Evolutionary conservation across 2,888 invertebrate genomes (phyloP).

Genomic region (Platynereis dumerilii): DNA sequence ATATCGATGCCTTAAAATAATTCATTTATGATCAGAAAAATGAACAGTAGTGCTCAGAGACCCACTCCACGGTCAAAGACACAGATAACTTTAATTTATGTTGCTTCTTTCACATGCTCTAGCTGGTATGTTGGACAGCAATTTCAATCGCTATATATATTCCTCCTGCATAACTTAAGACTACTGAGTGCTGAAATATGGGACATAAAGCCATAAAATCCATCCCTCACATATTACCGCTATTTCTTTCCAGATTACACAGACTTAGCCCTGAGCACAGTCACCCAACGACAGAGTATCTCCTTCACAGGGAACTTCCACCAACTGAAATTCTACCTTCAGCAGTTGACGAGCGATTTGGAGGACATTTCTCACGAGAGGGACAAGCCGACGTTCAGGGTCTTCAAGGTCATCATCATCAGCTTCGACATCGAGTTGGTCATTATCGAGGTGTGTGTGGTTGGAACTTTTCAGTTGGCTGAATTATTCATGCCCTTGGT

Average conservation of each 20-base stretch:
- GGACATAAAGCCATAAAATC: no score
- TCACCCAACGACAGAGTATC: slow-evolving; percentile 90
- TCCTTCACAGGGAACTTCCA: slow-evolving; percentile 80
- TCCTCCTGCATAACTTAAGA: no score
- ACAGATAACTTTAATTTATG: no score
- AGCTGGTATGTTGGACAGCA: no score
- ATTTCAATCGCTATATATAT: no score
- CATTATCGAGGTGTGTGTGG: slow-evolving; percentile 75
- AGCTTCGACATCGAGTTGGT: slow-evolving; percentile 78
- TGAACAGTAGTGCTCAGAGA: no score
- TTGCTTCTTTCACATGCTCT: no score
- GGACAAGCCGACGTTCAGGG: slow-evolving; percentile 67
- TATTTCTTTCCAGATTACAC: slow-evolving; percentile 83
- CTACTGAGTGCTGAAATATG: no score
- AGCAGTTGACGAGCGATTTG: slow-evolving; percentile 61
- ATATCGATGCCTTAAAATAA: no score
- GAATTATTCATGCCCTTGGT: neutral
- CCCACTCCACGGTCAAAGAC: no score
- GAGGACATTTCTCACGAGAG: slow-evolving; percentile 45
- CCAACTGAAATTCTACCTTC: slow-evolving; percentile 63
- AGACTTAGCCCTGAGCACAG: slow-evolving; percentile 90
- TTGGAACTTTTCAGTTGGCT: neutral
- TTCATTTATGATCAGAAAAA: no score
- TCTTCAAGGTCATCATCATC: slow-evolving; percentile 85
- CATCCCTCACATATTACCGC: no score